Evolutionary conservation across 2,113 vertebrate genomes (phyloP).

Genomic region (Gymnocephalus cernua): DNA sequence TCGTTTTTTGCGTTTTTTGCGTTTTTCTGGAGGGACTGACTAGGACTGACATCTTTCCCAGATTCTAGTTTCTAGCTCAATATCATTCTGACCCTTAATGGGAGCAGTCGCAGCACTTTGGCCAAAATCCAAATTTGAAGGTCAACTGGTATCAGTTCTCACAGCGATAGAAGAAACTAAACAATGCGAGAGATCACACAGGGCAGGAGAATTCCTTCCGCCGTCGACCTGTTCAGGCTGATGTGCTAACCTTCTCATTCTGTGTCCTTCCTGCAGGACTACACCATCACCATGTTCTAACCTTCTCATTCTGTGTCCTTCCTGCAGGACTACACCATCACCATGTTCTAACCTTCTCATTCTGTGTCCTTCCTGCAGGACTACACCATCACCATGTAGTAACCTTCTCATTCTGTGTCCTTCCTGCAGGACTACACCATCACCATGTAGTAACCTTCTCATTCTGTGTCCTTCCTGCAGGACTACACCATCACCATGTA

Average conservation of each 20-base stretch:
- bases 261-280: conserved; percentile 85
- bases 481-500: conserved; percentile 98
- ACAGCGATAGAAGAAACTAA: too few species aligned
- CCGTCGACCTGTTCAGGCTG: neutral
- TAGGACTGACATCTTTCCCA: too few species aligned
- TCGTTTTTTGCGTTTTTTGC: too few species aligned
- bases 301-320: conserved; percentile 10
- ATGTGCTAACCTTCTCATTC: conserved; percentile 2
- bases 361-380: conserved; percentile 81
- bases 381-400: conserved; percentile 97
- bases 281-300: conserved; percentile 97
- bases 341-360: conserved; percentile 88
- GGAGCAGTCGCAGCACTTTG: too few species aligned
- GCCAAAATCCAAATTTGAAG: too few species aligned
- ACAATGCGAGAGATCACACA: too few species aligned
- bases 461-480: conserved; percentile 71
- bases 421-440: conserved; percentile 91
- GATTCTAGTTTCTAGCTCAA: too few species aligned
- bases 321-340: conserved; percentile 93
- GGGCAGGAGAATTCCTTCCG: too few species aligned
- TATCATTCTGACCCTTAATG: too few species aligned
- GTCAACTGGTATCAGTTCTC: too few species aligned
- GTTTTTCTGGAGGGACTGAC: too few species aligned
- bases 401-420: conserved; percentile 8
- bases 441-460: conserved; percentile 91